Conservation (phyloP, 2,888 invertebrate species). For the Icerya purchasi region DNA sequence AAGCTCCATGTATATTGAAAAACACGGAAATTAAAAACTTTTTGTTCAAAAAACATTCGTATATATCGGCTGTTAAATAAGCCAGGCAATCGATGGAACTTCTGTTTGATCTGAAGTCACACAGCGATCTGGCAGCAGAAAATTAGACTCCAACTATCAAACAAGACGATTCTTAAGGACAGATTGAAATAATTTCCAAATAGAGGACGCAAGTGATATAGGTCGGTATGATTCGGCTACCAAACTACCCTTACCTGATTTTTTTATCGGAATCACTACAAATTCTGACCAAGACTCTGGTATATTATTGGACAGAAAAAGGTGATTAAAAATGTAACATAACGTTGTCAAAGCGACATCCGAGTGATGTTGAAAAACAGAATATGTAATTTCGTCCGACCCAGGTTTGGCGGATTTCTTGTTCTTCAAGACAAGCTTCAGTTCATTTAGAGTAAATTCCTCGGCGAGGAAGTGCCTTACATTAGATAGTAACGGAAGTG, state of each 20-base stretch:
- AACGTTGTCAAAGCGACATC: neutral
- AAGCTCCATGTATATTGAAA: too few species aligned
- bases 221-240: neutral
- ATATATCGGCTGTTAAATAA: too few species aligned
- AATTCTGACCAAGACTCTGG: neutral
- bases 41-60: too few species aligned
- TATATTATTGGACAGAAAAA: neutral
- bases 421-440: neutral
- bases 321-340: neutral
- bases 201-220: neutral
- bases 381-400: neutral
- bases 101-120: too few species aligned
- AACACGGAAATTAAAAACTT: too few species aligned
- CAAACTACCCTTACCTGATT: neutral
- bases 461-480: neutral
- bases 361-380: neutral
- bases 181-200: neutral
- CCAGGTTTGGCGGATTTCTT: neutral
- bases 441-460: neutral
- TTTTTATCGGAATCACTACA: neutral
- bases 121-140: neutral
- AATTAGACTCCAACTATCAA: neutral
- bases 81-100: too few species aligned
- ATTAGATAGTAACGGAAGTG: neutral
- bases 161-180: neutral